Evolutionary conservation across 2,113 vertebrate species (phyloP).

Genomic region (Mola mola): DNA sequence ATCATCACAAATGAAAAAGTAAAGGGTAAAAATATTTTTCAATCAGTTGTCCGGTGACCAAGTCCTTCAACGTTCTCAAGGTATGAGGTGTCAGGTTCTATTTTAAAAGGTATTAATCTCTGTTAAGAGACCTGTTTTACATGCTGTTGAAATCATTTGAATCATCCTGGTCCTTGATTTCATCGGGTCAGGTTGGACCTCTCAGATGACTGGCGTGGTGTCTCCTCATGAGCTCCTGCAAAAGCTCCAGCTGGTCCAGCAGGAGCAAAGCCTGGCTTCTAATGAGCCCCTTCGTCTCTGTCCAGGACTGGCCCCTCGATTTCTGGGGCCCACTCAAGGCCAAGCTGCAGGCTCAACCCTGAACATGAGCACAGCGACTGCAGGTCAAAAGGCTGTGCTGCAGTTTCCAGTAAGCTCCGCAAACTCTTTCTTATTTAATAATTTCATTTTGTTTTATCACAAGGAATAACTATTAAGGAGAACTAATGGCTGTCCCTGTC

Average conservation of each 20-base stretch:
- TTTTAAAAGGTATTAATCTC: no score
- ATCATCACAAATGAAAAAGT: no score
- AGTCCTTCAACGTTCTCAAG: no score
- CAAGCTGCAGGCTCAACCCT: constrained; percentile 28
- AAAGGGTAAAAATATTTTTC: no score
- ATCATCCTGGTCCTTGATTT: neutral
- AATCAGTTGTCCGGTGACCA: constrained; percentile 42
- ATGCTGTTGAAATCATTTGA: neutral
- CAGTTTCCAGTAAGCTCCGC: constrained; percentile 84
- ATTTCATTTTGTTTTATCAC: neutral
- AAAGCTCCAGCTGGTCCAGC: constrained; percentile 89
- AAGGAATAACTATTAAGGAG: neutral
- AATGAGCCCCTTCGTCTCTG: constrained; percentile 69
- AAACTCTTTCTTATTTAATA: neutral
- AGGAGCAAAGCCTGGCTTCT: constrained; percentile 85
- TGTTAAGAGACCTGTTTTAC: no score
- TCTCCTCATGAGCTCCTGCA: constrained; percentile 90
- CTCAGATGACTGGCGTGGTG: constrained; percentile 75
- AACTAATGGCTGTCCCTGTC: neutral
- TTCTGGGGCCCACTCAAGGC: constrained; percentile 61
- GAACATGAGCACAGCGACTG: constrained; percentile 64
- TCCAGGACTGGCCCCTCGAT: constrained; percentile 85
- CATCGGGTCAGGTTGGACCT: constrained; percentile 29
- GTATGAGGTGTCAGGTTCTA: no score
- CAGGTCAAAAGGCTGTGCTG: constrained; percentile 75